Percentiles rank a stretch among this genome's conserved stretches.
These are phyloP conservation scores for Hipparchia semele DNA, from an alignment of 2,888 invertebrate species.

Conservation along the genomic window DNA sequence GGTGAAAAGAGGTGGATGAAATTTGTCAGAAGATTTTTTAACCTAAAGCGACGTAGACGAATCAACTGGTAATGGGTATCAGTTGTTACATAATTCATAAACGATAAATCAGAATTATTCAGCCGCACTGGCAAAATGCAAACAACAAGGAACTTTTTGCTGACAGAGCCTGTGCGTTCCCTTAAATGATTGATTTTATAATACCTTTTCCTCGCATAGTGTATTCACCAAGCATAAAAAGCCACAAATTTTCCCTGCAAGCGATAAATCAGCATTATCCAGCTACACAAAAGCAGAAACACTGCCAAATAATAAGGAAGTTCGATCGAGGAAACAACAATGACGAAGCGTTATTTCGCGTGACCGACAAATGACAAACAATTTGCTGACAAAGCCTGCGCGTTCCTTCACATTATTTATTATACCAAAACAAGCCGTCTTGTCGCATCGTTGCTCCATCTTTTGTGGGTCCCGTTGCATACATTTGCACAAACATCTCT, in stretches of 20 bases:
- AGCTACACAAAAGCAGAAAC: constrained; percentile 32
- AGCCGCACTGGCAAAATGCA: constrained; percentile 49
- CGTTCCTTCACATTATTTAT: constrained; percentile 49
- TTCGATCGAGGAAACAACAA: constrained; percentile 45
- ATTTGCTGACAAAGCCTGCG: constrained; percentile 39
- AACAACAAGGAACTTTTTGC: constrained; percentile 41
- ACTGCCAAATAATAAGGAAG: constrained; percentile 33
- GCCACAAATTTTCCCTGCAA: constrained; percentile 11
- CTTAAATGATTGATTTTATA: constrained; percentile 16
- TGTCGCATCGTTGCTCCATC: neutral
- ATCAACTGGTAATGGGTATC: neutral
- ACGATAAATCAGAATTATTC: neutral
- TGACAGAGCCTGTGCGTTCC: constrained; percentile 45
- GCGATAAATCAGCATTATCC: constrained; percentile 28
- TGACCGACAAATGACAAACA: constrained; percentile 50
- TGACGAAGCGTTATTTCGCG: constrained; percentile 54
- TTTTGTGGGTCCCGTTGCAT: neutral
- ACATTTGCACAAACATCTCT: no score
- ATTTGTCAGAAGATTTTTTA: no score
- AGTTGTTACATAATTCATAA: no score
- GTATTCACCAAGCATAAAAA: constrained; percentile 2
- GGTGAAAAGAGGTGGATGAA: no score
- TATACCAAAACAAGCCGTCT: constrained; percentile 15
- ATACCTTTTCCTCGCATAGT: neutral
- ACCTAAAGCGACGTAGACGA: no score